Conservation (phyloP, 2,888 invertebrate species). For the Ophion obscuratus region DNA sequence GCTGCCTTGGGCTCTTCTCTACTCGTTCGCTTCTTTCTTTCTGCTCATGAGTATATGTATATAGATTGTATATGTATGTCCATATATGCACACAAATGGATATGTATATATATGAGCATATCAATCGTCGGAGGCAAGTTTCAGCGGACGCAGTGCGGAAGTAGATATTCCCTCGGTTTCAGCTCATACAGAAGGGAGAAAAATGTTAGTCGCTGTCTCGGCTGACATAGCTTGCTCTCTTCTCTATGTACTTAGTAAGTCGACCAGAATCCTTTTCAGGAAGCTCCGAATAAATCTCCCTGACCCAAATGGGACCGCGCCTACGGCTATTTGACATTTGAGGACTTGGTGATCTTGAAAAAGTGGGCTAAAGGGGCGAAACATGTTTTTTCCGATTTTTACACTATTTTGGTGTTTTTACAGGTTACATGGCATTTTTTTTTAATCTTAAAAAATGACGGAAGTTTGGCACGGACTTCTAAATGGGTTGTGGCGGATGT, state of each 20-base stretch:
- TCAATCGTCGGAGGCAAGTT: slow-evolving; percentile 13
- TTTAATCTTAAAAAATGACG: too few species aligned
- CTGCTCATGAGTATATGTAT: slow-evolving; percentile 6
- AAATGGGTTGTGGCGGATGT: too few species aligned
- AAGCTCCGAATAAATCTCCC: too few species aligned
- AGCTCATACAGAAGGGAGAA: slow-evolving; percentile 35
- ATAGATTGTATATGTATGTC: neutral
- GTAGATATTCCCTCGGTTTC: slow-evolving; percentile 61
- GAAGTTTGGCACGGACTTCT: too few species aligned
- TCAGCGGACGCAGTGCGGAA: slow-evolving; percentile 52
- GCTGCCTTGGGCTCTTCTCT: slow-evolving; percentile 49
- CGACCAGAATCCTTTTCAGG: too few species aligned
- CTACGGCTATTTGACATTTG: too few species aligned
- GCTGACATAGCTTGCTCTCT: slow-evolving; percentile 25
- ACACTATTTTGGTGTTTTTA: too few species aligned
- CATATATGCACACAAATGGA: neutral
- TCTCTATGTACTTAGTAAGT: slow-evolving; percentile 42
- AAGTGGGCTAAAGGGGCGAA: too few species aligned
- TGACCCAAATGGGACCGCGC: too few species aligned
- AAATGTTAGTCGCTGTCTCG: slow-evolving; percentile 55
- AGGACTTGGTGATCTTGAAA: too few species aligned
- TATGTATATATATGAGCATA: neutral
- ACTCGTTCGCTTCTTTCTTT: slow-evolving; percentile 44
- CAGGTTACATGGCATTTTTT: too few species aligned
- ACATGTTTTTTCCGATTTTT: too few species aligned